Conservation (phyloP, 92 coral and sea anemone genomes). For the Virgularia gustaviana region DNA sequence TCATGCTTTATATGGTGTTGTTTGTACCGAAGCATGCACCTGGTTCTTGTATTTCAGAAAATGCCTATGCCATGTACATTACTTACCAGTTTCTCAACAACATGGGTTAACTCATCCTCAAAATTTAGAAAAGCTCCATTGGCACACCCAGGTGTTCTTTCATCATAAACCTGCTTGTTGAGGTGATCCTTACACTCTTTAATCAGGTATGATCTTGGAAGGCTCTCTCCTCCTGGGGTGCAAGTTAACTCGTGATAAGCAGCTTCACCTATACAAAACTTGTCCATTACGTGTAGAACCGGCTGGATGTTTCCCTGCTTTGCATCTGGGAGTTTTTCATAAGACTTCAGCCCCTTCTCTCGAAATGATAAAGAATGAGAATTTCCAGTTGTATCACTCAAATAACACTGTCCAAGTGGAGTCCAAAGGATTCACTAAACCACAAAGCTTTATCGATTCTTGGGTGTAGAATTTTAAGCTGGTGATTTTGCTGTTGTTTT, state of each 20-base stretch:
- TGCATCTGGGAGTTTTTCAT: constrained; percentile 3
- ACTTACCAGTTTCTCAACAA: constrained; percentile 11
- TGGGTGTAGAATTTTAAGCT: constrained; percentile 2
- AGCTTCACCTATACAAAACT: constrained; percentile 6
- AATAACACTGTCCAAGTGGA: constrained; percentile 3
- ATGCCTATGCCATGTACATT: too few species aligned
- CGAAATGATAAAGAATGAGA: constrained; percentile 2
- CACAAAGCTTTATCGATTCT: constrained; percentile 19
- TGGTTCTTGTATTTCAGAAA: too few species aligned
- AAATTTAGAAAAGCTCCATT: constrained; percentile 6
- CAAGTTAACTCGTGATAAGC: constrained; percentile 11
- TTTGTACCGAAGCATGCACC: too few species aligned
- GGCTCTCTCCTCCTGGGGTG: constrained; percentile 5
- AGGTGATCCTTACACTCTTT: constrained; percentile 19
- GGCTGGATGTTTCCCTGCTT: constrained; percentile 5
- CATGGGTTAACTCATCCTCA: constrained; percentile 13
- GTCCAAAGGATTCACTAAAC: constrained; percentile 17
- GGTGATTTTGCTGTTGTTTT: not conserved
- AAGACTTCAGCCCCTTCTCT: constrained; percentile 7
- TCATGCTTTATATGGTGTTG: too few species aligned
- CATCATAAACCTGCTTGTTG: not conserved
- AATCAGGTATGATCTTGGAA: constrained; percentile 6
- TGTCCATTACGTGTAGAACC: constrained; percentile 2
- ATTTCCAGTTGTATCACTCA: constrained; percentile 1
- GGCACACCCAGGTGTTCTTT: constrained; percentile 8